phyloP scores from a whole-genome alignment of 2,888 invertebrate species.

The Ophioninae sp. region DNA sequence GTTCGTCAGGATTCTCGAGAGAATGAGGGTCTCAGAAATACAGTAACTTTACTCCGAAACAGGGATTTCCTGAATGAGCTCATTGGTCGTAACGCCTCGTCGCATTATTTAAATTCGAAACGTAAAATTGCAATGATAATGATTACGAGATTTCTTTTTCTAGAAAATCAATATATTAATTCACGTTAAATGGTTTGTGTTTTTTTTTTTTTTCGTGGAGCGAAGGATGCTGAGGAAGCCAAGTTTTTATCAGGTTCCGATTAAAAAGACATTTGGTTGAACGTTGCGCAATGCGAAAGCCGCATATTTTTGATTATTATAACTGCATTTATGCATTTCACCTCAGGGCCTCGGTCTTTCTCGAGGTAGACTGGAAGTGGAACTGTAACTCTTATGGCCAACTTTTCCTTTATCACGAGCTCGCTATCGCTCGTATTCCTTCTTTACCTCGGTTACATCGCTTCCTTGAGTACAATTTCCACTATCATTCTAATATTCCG shows the following conservation, averaged over 20 bases:
- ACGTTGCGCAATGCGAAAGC: conserved; percentile 40
- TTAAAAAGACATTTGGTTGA: conserved; percentile 53
- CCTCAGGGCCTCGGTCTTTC: conserved; percentile 43
- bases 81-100: not conserved
- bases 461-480: conserved; percentile 62
- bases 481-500: conserved; percentile 62
- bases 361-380: conserved; percentile 22
- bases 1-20: conserved; percentile 20
- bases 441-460: conserved; percentile 52
- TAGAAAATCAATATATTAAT: not conserved
- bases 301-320: conserved; percentile 63
- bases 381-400: conserved; percentile 51
- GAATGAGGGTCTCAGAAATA: conserved; percentile 17
- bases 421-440: conserved; percentile 63
- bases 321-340: conserved; percentile 61
- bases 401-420: conserved; percentile 61
- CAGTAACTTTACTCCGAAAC: conserved; percentile 36
- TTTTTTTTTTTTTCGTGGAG: not conserved
- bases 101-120: not conserved
- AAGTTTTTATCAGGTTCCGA: conserved; percentile 58
- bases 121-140: not conserved
- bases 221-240: not conserved
- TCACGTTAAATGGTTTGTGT: not conserved
- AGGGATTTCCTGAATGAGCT: conserved; percentile 13
- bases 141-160: not conserved